Evolutionary conservation across 2,797 vertebrate genomes (phyloP), one percentile per base, ranked within the genome.

Genomic region (Rhinogobio ventralis): DNA sequence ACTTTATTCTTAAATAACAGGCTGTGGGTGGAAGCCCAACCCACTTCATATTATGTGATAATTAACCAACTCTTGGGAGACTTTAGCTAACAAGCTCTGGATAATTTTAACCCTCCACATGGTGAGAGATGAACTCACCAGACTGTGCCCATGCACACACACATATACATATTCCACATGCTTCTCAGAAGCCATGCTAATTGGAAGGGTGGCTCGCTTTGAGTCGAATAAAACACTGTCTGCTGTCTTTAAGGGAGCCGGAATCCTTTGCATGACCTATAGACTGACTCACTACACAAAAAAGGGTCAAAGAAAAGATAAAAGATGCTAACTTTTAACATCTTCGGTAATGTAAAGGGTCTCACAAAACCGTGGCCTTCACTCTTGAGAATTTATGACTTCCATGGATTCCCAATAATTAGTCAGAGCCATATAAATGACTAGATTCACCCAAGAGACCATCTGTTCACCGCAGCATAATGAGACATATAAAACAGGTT

Each of bases 1-100:
- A 92, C 91, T 92, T 94, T 90, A 90, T 92, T 92, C 90, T 91
- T 89, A 91, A 94, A 94, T 92, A 89, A 89, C 89, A 87, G 90
- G 88, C 90, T 28, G 49, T 46, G 68, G 67, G 73, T 81, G 67
- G 17, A 69, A 64, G 67, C 25, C 81, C 69, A 51, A 36, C 81
- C 80, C 79, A 76, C 90, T 91, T 94, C 91, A 91, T 92, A 92
- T 94, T 94, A 94, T 93, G 90, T 92, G 93, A 92, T 95, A 94
- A 95, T 94, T 93, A 95, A 91, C 88, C 83, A 93, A 86, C 93
- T 74, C 92, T 88, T 36, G 93, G 93, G 92, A 94, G 91, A 72
- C 88, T 93, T 93, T 91, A 92, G 90, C 92, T 94, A 93, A 95
- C 91, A 88, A 93, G 92, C 91, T 89, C 42, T 39, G 90, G 91